Evolutionary conservation across 2,113 vertebrate species (phyloP).

Genomic region (Psammodynastes pulverulentus): DNA sequence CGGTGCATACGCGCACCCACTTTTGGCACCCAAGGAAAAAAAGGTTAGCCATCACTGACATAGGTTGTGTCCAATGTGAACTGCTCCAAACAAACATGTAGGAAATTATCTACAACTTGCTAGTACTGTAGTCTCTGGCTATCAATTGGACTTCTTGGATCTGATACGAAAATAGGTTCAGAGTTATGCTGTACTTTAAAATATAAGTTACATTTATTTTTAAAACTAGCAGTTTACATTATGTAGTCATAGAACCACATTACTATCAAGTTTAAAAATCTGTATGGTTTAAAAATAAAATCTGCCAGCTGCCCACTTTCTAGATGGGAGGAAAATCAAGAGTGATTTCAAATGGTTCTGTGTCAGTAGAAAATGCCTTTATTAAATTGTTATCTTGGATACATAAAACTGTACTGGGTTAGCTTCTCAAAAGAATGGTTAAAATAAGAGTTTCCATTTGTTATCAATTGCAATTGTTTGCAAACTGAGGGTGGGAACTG

Average conservation of each 20-base stretch:
- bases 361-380: background rate
- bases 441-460: background rate
- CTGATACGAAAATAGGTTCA: constrained; percentile 2
- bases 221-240: background rate
- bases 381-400: constrained; percentile 5
- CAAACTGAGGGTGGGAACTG: background rate
- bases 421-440: background rate
- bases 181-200: constrained; percentile 21
- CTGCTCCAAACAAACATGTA: constrained; percentile 24
- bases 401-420: background rate
- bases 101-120: constrained; percentile 37
- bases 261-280: background rate
- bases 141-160: constrained; percentile 1
- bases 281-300: background rate
- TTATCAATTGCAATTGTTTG: background rate
- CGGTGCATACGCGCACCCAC: no score
- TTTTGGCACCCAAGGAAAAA: no score
- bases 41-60: no score
- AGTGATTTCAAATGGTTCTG: constrained; percentile 15
- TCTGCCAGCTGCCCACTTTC: background rate
- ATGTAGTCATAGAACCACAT: background rate
- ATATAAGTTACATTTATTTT: background rate
- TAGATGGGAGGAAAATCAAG: constrained; percentile 31
- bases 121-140: constrained; percentile 3
- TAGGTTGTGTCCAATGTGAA: constrained; percentile 51